Conservation (phyloP, 2,797 vertebrate genomes). For the Cossypha heuglini region DNA sequence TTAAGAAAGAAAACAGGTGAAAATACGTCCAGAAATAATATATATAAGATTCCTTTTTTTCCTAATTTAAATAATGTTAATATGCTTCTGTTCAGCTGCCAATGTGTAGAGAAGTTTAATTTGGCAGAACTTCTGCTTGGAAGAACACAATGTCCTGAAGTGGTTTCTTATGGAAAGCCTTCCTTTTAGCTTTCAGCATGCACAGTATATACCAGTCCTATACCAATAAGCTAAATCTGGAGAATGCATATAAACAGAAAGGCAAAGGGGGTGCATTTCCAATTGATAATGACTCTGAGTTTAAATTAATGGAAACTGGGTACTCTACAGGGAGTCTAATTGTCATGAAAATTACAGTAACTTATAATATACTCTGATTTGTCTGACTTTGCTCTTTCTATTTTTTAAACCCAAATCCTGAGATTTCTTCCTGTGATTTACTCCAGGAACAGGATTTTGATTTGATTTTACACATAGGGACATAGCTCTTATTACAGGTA, state of each 20-base stretch:
- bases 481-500: not conserved
- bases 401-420: not conserved
- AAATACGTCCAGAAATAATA: not conserved
- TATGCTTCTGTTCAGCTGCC: not conserved
- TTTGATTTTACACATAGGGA: not conserved
- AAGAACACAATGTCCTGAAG: not conserved
- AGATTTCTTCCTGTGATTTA: not conserved
- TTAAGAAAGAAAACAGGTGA: not conserved
- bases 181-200: not conserved
- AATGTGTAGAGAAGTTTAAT: not conserved
- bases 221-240: not conserved
- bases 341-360: not conserved
- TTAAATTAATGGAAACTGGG: not conserved
- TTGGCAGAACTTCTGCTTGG: slow-evolving; percentile 14
- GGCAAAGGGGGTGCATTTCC: not conserved
- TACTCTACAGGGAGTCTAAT: not conserved
- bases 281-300: not conserved
- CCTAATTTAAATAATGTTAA: not conserved
- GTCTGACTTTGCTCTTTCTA: not conserved
- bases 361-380: not conserved
- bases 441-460: not conserved
- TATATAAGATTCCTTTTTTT: not conserved
- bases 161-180: not conserved
- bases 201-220: not conserved
- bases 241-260: not conserved